A percentile compares a stretch with the other conserved stretches of the same genome.
Conservation (phyloP, 2,888 invertebrate genomes). For the Hirtodrosophila cameraria region DNA sequence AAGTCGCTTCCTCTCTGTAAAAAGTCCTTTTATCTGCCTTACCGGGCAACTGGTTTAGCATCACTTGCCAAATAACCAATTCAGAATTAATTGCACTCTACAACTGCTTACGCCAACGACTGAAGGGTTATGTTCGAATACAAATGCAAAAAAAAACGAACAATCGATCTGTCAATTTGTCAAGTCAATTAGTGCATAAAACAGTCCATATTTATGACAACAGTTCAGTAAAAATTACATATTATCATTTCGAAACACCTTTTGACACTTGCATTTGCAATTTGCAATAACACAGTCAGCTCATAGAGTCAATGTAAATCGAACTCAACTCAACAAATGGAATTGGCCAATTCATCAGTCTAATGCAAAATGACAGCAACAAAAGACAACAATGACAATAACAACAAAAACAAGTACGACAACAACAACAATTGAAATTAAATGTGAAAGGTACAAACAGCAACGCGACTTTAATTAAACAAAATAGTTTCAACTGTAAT, state of each 20-base stretch:
- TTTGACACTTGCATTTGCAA: conserved; percentile 63
- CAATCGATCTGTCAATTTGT: background rate
- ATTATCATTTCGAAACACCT: conserved; percentile 26
- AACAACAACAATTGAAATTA: conserved; percentile 14
- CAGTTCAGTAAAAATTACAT: too few species aligned
- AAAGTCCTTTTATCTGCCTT: too few species aligned
- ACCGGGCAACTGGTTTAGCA: too few species aligned
- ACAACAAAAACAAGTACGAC: too few species aligned
- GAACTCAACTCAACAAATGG: conserved; percentile 31
- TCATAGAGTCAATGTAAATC: too few species aligned
- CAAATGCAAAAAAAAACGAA: background rate
- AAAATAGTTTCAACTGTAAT: conserved; percentile 68
- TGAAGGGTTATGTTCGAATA: background rate
- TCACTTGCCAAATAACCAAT: too few species aligned
- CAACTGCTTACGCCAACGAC: too few species aligned
- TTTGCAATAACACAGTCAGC: too few species aligned
- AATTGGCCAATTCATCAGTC: conserved; percentile 44
- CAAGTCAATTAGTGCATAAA: conserved; percentile 32
- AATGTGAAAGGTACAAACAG: conserved; percentile 54
- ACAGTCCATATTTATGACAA: too few species aligned
- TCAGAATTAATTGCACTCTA: too few species aligned
- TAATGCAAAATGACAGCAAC: conserved; percentile 37
- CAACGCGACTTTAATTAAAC: conserved; percentile 68
- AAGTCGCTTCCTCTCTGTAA: too few species aligned
- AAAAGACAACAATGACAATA: conserved; percentile 7